phyloP scores from a whole-genome alignment of 1,140 invertebrate genomes.

The Drosophila trapezifrons region DNA sequence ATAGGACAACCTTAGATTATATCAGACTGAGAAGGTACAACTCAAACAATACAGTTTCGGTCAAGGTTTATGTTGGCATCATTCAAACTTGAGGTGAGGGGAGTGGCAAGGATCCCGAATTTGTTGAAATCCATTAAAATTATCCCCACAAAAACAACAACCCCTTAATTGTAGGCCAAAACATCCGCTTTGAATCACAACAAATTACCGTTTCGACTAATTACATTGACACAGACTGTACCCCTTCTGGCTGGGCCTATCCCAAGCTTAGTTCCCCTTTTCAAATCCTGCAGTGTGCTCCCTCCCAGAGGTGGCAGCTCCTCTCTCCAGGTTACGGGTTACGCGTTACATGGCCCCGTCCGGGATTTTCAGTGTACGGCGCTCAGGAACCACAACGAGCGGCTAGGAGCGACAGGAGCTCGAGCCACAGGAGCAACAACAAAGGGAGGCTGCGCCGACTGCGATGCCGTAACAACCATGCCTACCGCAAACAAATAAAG shows the following conservation, averaged over 20 bases:
- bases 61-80: neutral
- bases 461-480: constrained; percentile 15
- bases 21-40: neutral
- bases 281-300: neutral
- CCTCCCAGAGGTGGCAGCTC: neutral
- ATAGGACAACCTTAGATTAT: constrained; percentile 1
- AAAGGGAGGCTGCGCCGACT: constrained; percentile 17
- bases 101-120: neutral
- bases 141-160: neutral
- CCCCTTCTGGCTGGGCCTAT: constrained; percentile 5
- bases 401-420: constrained; percentile 3
- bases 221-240: constrained; percentile 27
- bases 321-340: constrained; percentile 10
- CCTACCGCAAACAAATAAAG: constrained; percentile 27
- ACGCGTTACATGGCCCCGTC: constrained; percentile 57
- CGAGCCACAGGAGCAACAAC: neutral
- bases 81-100: neutral
- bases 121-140: neutral
- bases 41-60: neutral
- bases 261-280: neutral
- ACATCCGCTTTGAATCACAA: constrained; percentile 26
- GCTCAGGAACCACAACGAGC: constrained; percentile 52
- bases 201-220: constrained; percentile 32
- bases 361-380: constrained; percentile 60
- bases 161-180: constrained; percentile 7